Base-by-base conservation (phyloP, 2,888 invertebrate genomes). In the Flexamia atlantica region DNA sequence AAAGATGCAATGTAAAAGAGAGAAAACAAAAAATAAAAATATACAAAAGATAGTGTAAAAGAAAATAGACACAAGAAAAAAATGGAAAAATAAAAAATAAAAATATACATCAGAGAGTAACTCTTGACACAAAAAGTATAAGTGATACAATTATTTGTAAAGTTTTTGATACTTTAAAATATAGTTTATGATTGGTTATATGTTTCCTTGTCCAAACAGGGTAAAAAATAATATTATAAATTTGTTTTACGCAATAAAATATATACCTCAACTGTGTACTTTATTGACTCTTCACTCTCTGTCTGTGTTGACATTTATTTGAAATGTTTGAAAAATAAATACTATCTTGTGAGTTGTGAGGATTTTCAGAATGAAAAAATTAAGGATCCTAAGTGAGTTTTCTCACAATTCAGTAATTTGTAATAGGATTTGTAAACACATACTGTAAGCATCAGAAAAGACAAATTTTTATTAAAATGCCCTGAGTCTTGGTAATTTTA, bases 41-140 rank as follows among this genome's bases (percentile, higher is more conserved):
- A n/a, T n/a, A n/a, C n/a, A 70, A 72, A 72, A 72, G 10, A 72
- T 42, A 42, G 14, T 23, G 42, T n/a, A 42, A 72, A 40, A 32
- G 23, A 30, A 20, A 53, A 82, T 57, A 82, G 32, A 17, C 25
- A 83, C 60, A 64, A 17, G 36, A n/a, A 25, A 82, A 64, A 20
- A 36, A 70, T 9, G n/a, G 42, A 83, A 79, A 64, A 17, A 57
- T 14, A 25, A 82, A 64, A 20, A 36, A 70, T 9, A 25, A n/a
- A n/a, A n/a, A n/a, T n/a, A n/a, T 72, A n/a, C 64, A 60, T 32
- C 3, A 60, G 23, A 60, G 23, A 28, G 3, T 25, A 23, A 30
- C 2, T 32, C 5, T 5, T 32, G n/a, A 40, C 36, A 70, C 40
- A 70, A 70, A 70, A 70, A 70, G 64, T 64, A 64, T 64, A 23